These are phyloP conservation scores for Drosophila parthenogenetica DNA, from an alignment of 2,888 invertebrate genomes.

Conservation along the genomic window DNA sequence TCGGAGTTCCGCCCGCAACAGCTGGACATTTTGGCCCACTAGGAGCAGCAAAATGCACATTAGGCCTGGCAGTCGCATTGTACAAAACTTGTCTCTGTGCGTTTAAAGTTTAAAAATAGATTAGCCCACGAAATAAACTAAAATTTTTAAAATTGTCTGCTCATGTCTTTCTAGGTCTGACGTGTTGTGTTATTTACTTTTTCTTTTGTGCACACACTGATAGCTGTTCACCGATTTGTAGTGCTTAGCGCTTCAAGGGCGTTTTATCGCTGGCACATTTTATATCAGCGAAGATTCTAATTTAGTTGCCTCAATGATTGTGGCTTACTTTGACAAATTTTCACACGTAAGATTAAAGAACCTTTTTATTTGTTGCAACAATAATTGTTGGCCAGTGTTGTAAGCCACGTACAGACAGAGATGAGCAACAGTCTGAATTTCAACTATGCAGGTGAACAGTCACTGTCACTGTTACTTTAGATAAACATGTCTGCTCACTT, in stretches of 20 bases:
- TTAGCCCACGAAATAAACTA: slow-evolving; percentile 24
- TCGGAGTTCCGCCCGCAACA: slow-evolving; percentile 69
- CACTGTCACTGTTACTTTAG: slow-evolving; percentile 8
- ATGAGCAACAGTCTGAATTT: slow-evolving; percentile 28
- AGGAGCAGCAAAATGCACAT: slow-evolving; percentile 57
- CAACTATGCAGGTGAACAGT: slow-evolving; percentile 15
- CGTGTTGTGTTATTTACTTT: slow-evolving; percentile 77
- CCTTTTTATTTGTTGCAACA: slow-evolving; percentile 56
- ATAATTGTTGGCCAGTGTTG: slow-evolving; percentile 49
- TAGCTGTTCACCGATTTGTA: slow-evolving; percentile 38
- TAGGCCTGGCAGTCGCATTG: slow-evolving; percentile 61
- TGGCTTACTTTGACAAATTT: slow-evolving; percentile 42
- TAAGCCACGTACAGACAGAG: slow-evolving; percentile 13
- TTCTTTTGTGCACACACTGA: slow-evolving; percentile 59
- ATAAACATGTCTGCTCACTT: not conserved
- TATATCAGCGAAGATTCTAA: slow-evolving; percentile 23
- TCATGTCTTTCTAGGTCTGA: slow-evolving; percentile 57
- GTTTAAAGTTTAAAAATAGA: slow-evolving; percentile 12
- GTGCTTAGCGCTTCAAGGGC: slow-evolving; percentile 26
- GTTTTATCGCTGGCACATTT: slow-evolving; percentile 55
- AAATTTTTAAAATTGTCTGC: slow-evolving; percentile 40
- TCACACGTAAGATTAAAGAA: slow-evolving; percentile 71
- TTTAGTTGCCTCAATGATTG: slow-evolving; percentile 16
- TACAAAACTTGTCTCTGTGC: slow-evolving; percentile 25
- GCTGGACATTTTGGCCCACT: slow-evolving; percentile 39